Percentiles rank a stretch among this genome's conserved stretches.
Conservation (phyloP, 2,797 vertebrate genomes). For the Peromyscus melanophrys region DNA sequence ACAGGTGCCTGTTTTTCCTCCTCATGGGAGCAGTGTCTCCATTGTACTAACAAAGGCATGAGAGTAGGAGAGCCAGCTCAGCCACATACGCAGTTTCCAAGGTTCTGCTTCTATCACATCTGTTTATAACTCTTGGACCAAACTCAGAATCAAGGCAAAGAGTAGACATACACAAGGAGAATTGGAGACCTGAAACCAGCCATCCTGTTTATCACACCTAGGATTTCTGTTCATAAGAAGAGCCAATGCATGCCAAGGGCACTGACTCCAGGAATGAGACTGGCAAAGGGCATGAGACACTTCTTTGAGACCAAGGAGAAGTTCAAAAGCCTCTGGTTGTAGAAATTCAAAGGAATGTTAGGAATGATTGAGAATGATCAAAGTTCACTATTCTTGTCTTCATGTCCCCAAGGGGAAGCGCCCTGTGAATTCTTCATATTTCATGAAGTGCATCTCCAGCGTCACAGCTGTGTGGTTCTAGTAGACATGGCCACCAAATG, state of each 20-base stretch:
- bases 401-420: background rate
- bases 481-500: background rate
- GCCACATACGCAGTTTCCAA: background rate
- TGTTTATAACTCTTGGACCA: background rate
- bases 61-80: background rate
- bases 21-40: background rate
- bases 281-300: background rate
- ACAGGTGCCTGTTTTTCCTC: background rate
- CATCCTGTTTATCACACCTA: background rate
- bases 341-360: slow-evolving; percentile 22
- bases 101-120: slow-evolving; percentile 8
- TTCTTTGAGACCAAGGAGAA: background rate
- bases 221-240: background rate
- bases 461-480: rapidly evolving
- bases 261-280: background rate
- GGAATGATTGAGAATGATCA: background rate
- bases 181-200: background rate
- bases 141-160: background rate
- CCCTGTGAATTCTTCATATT: background rate
- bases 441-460: background rate
- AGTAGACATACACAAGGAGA: background rate
- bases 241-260: background rate
- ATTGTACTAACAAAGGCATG: background rate
- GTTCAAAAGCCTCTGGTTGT: background rate
- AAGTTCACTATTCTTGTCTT: background rate